Conservation (phyloP, 1,140 invertebrate species). For the Leptinotarsa texana region DNA sequence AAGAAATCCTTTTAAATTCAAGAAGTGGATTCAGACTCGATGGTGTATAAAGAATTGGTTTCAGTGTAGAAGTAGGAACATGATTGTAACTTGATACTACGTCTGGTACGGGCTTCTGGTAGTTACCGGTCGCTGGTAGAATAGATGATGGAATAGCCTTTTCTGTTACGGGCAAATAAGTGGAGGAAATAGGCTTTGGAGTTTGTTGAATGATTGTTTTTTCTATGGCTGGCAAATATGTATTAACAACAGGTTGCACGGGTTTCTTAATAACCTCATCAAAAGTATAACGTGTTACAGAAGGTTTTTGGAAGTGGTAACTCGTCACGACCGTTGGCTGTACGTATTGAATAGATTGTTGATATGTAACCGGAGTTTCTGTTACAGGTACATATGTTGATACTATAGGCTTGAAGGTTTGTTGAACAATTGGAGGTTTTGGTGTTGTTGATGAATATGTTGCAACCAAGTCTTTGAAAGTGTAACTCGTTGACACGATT, state of each 20-base stretch:
- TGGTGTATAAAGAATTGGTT: constrained; percentile 25
- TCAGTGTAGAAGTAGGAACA: constrained; percentile 24
- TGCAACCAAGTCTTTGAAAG: constrained; percentile 18
- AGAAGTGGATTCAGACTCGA: constrained; percentile 14
- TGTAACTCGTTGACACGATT: neutral
- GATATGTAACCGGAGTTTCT: neutral
- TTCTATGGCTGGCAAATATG: neutral
- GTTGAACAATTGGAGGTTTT: neutral
- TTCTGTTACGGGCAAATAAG: constrained; percentile 3
- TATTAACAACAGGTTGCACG: neutral
- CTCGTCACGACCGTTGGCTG: constrained; percentile 39
- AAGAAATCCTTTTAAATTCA: neutral
- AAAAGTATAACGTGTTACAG: constrained; percentile 21
- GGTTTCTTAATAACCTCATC: neutral
- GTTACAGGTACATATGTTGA: constrained; percentile 12
- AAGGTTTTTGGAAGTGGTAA: constrained; percentile 39
- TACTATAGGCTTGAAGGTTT: neutral
- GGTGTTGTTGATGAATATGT: neutral
- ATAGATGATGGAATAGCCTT: neutral
- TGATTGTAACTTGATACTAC: constrained; percentile 21
- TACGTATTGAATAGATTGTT: neutral
- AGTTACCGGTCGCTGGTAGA: neutral
- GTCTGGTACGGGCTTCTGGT: neutral
- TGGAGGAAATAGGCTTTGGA: neutral
- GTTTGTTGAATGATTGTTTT: neutral